Conservation (phyloP, 2,797 vertebrate genomes). For the Erpetoichthys calabaricus region DNA sequence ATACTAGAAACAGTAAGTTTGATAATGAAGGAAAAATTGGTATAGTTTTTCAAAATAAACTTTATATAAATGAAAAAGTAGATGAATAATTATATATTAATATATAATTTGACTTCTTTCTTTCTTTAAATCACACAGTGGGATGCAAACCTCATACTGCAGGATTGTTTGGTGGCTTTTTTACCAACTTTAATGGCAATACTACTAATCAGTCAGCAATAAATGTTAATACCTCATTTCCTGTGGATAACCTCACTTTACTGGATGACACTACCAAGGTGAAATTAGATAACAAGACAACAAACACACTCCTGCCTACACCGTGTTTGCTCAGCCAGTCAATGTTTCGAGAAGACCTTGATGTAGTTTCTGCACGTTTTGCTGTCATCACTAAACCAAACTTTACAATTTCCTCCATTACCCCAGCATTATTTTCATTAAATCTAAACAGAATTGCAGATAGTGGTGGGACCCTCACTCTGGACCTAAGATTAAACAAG, state of each 20-base stretch:
- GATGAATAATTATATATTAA: no score
- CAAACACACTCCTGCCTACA: constrained; percentile 8
- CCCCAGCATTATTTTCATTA: constrained; percentile 60
- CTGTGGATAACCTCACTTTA: constrained; percentile 11
- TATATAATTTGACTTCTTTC: background rate
- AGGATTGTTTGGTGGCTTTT: constrained; percentile 33
- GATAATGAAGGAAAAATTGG: no score
- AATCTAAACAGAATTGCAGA: constrained; percentile 51
- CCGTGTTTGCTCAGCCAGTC: constrained; percentile 59
- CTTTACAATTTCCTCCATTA: constrained; percentile 36
- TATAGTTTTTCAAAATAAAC: no score
- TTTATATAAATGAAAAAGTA: no score
- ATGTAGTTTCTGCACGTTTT: constrained; percentile 68
- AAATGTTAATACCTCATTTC: constrained; percentile 29
- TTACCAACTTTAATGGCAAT: constrained; percentile 25
- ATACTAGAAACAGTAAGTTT: no score
- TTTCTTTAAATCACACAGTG: constrained; percentile 31
- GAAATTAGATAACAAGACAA: background rate
- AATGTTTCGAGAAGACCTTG: constrained; percentile 64
- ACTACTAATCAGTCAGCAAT: constrained; percentile 27
- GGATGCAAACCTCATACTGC: constrained; percentile 58
- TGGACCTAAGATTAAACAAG: constrained; percentile 64
- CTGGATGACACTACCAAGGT: constrained; percentile 2
- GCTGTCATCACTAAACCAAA: constrained; percentile 44
- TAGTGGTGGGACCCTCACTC: constrained; percentile 69